Evolutionary conservation across 1,140 invertebrate species (phyloP).

Genomic region (Zaprionus lachaisei): DNA sequence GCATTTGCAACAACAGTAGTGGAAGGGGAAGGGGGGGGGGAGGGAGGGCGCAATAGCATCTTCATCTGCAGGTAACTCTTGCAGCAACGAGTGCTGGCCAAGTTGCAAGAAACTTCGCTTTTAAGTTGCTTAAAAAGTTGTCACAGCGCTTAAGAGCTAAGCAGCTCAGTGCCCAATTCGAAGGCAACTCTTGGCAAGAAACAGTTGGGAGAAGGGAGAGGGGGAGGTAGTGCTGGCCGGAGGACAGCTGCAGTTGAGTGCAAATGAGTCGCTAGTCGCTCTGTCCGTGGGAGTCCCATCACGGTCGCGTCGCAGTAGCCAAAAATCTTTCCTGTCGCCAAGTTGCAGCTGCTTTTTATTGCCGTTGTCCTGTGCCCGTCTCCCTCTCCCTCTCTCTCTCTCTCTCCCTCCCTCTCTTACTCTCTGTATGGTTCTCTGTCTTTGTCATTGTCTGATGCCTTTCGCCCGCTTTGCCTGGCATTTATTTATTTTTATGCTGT

Average conservation of each 20-base stretch:
- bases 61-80: conserved; percentile 63
- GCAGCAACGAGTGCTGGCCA: conserved; percentile 31
- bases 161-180: conserved; percentile 60
- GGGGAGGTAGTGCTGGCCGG: not conserved
- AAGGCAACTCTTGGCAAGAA: conserved; percentile 23
- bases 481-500: conserved; percentile 72
- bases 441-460: conserved; percentile 41
- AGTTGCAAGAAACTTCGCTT: conserved; percentile 59
- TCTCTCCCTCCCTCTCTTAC: not conserved
- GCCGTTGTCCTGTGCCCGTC: conserved; percentile 39
- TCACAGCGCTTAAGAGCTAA: conserved; percentile 76
- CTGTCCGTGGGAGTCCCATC: conserved; percentile 45
- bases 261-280: conserved; percentile 65
- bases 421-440: not conserved
- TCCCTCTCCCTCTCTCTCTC: not conserved
- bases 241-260: conserved; percentile 75
- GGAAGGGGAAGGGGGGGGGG: rapidly evolving
- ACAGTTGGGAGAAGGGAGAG: not conserved
- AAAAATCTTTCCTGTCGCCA: conserved; percentile 52
- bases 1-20: not conserved
- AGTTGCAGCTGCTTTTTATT: conserved; percentile 78
- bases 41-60: not conserved
- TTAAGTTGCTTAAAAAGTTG: conserved; percentile 82
- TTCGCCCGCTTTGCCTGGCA: conserved; percentile 60
- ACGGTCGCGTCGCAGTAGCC: conserved; percentile 31